phyloP scores from a whole-genome alignment of 2,113 vertebrate genomes.

The Nansenia antarctica region DNA sequence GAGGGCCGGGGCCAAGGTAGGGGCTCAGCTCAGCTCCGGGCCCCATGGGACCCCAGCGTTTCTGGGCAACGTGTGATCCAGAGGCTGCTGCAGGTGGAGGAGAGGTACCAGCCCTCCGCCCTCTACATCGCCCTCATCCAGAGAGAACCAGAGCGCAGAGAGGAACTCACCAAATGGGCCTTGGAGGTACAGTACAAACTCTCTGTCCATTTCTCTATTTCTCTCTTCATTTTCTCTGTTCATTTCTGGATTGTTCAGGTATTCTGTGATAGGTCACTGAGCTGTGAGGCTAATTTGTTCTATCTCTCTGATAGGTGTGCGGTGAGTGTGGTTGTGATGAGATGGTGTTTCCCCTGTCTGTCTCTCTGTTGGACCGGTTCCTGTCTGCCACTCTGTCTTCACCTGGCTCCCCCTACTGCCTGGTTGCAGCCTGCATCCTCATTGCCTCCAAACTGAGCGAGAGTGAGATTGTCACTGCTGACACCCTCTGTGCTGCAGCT shows the following conservation, averaged over 20 bases:
- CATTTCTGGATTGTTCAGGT: too few relatives aligned
- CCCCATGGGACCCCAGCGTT: conserved; percentile 72
- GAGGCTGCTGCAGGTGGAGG: conserved; percentile 72
- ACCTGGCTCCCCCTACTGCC: conserved; percentile 63
- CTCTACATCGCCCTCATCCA: conserved; percentile 74
- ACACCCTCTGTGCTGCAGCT: conserved; percentile 71
- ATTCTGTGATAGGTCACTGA: not conserved
- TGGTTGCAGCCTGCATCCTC: conserved; percentile 75
- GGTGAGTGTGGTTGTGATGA: conserved; percentile 75
- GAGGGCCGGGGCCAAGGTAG: conserved; percentile 25
- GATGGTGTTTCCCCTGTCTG: conserved; percentile 73
- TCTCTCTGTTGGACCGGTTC: conserved; percentile 77
- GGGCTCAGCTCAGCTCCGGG: conserved; percentile 53
- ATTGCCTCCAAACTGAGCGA: conserved; percentile 79
- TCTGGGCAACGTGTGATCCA: conserved; percentile 74
- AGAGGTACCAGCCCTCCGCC: conserved; percentile 71
- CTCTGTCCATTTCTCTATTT: not conserved
- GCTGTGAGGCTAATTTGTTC: not conserved
- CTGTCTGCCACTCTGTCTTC: conserved; percentile 66
- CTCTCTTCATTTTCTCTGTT: not conserved
- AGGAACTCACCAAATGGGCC: conserved; percentile 76
- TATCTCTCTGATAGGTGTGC: conserved; percentile 67
- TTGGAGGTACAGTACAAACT: conserved; percentile 67
- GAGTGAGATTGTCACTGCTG: conserved; percentile 62
- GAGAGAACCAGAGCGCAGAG: conserved; percentile 71